Base-by-base conservation (phyloP, 2,113 vertebrate species). In the Microcebus lehilahytsara region DNA sequence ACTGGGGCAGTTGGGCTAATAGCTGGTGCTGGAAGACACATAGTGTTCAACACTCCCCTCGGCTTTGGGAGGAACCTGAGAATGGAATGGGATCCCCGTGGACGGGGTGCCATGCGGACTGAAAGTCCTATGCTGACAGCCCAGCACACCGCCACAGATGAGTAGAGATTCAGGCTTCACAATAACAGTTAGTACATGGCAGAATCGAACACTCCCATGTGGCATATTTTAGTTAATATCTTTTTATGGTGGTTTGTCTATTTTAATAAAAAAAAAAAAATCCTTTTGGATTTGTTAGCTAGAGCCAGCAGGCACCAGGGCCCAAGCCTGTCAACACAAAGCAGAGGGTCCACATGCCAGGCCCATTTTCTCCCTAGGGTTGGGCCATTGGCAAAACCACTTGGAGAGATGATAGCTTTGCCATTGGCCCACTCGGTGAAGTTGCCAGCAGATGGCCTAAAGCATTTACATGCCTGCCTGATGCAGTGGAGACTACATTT, bases 381-480 rank as follows among this genome's bases (percentile, higher is more conserved):
- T 62, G 64, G 80, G 22, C 40, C 49, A 40, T 46, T 81, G 85
- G 74, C 67, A 85, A 92, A 95, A 86, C 91, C 95, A 95, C 87
- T 80, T 93, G 60, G 58, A 84, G 88, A 89, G 72, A 93, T 83
- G 64, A 66, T 96, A 87, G 90, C 81, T 98, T 97, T 97, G 97
- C 94, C 88, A 94, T 87, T 89, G 69, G 19, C 46, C 7, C 91
- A 60, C 0, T 34, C 42, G 89, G 83, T 84, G 84, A 90, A 96
- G 75, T 93, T 89, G 96, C 94, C 95, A 98, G 98, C 97, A 98
- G 98, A 98, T 98, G 98, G 97, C 93, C 96, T 51, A 71, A 93
- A 97, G 95, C 98, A 95, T 98, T 98, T 97, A 97, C 93, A 81
- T 92, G 72, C 97, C 97, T 98, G 95, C 96, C 97, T 98, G 96